Base-by-base conservation (phyloP, 2,888 invertebrate genomes). In the Anorthoa munda region DNA sequence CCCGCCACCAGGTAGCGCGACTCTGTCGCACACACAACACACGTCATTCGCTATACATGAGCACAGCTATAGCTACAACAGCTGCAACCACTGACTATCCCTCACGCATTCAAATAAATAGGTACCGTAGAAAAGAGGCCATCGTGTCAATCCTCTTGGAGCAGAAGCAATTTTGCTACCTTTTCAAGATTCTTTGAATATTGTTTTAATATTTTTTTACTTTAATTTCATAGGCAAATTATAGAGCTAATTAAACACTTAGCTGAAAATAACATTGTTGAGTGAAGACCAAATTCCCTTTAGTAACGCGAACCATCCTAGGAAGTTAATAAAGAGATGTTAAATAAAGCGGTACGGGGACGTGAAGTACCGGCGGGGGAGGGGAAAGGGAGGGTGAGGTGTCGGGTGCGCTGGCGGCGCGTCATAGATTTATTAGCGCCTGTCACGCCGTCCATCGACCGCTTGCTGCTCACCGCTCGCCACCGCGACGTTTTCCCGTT, bases 1-100 rank as follows among this genome's bases (percentile, higher is more conserved):
- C 93, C 95, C 61, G 93, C 93, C 73, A 84, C 76, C 74, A 95
- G 71, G 88, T 91, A 92, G 18, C 93, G 93, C 2, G 94, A 88
- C 51, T 92, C 95, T 95, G 86, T 55, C 21, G 55, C 11, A 56
- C 9, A 53, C 1, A n/a, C 31, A 46, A 55, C 45, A 9, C 48
- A 45, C 51, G n/a, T 31, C 50, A 59, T 31, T 18, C 45, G 13
- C 4, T 31, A 4, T 18, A 15, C 23, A 58, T n/a, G n/a, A 1
- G 17, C 23, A 4, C 31, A 23, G 18, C 17, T 48, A n/a, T n/a
- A 51, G n/a, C 50, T 51, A 9, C 50, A 51, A n/a, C 9, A 51
- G 3, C 53, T 21, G 21, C 53, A 53, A 13, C 13, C 11, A 13
- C 13, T 53, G n/a, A 11, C 12, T 51, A 51, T 11, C 0, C 11